phyloP scores from a whole-genome alignment of 2,113 vertebrate species.

The Meleagris gallopavo region DNA sequence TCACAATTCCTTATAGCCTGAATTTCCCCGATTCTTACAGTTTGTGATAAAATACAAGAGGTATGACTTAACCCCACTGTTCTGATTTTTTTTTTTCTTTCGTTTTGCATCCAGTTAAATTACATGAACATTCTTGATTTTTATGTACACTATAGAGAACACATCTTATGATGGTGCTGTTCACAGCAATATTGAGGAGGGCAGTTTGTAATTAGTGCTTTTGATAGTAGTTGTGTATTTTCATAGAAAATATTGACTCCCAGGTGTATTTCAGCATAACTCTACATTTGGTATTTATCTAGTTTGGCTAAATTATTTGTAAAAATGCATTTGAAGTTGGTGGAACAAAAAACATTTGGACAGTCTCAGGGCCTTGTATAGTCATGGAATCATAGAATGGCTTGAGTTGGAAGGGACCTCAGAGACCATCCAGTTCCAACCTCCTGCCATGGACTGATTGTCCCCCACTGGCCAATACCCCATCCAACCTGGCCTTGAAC shows the following conservation, averaged over 20 bases:
- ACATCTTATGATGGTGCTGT: background rate
- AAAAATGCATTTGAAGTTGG: slow-evolving; percentile 54
- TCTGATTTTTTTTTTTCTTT: background rate
- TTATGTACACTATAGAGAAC: background rate
- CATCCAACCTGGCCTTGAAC: no score
- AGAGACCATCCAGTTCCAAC: background rate
- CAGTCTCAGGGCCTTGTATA: slow-evolving; percentile 44
- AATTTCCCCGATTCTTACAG: background rate
- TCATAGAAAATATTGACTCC: background rate
- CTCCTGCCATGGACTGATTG: background rate
- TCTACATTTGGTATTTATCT: slow-evolving; percentile 46
- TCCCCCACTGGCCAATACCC: background rate
- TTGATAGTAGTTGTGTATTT: slow-evolving; percentile 26
- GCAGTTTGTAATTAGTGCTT: slow-evolving; percentile 40
- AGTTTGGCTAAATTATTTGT: slow-evolving; percentile 61
- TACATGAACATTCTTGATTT: background rate
- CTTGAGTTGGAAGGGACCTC: background rate
- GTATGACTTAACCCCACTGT: background rate
- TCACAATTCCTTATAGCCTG: background rate
- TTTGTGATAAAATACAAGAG: background rate
- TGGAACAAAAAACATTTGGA: slow-evolving; percentile 52
- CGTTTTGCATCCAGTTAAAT: background rate
- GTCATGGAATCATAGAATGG: background rate
- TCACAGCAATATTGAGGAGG: background rate
- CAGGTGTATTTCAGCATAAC: background rate